Evolutionary conservation across 2,113 vertebrate species (phyloP).

Genomic region (Amblyornis subalaris): DNA sequence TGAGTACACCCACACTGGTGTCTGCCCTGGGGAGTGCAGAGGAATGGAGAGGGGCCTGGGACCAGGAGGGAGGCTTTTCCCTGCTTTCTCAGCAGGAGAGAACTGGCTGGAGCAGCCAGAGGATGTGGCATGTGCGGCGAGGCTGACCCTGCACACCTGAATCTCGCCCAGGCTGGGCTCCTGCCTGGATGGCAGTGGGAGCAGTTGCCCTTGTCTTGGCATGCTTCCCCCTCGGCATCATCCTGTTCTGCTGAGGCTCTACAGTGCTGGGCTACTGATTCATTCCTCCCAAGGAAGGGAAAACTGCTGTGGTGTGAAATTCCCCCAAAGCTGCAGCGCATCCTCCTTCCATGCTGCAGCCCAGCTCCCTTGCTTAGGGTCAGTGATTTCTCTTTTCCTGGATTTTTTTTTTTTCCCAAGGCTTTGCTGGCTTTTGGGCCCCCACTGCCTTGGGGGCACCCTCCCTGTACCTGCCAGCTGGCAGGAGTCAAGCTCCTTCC

Average conservation of each 20-base stretch:
- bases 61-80: background rate
- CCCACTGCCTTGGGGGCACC: no score
- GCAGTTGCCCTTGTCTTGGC: fast-evolving
- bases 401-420: background rate
- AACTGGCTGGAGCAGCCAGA: background rate
- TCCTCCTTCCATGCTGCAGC: background rate
- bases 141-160: background rate
- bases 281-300: background rate
- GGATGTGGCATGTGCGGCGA: background rate
- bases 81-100: background rate
- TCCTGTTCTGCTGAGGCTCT: background rate
- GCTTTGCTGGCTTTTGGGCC: background rate
- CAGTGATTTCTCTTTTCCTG: background rate
- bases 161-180: background rate
- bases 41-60: background rate
- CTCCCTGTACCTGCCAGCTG: background rate
- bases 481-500: background rate
- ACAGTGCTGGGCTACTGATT: background rate
- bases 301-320: background rate
- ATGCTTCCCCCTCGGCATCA: background rate
- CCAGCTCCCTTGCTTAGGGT: background rate
- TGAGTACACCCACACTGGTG: fast-evolving
- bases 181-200: background rate
- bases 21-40: background rate
- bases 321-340: background rate